Conservation (phyloP, 2,797 vertebrate species). For the Coregonus sp. region DNA sequence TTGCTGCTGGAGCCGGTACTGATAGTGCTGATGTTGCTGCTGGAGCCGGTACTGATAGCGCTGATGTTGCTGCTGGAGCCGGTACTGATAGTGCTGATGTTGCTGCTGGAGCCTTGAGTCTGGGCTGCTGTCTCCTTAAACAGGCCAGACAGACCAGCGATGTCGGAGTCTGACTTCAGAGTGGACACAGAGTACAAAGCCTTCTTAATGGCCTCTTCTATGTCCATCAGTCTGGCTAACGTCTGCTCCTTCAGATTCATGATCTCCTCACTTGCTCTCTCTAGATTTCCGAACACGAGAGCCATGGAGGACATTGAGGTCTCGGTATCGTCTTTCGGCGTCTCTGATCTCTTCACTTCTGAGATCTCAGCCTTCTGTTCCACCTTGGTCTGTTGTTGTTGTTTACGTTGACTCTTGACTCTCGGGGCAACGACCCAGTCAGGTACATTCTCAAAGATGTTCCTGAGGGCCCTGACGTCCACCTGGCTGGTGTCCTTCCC, state of each 20-base stretch:
- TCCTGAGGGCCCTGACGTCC: constrained; percentile 79
- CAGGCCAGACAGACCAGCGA: constrained; percentile 81
- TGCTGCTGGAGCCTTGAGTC: constrained; percentile 65
- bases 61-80: constrained; percentile 72
- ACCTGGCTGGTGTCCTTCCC: constrained; percentile 83
- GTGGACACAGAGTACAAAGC: constrained; percentile 90
- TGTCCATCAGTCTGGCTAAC: constrained; percentile 86
- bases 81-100: constrained; percentile 80
- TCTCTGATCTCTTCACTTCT: constrained; percentile 33
- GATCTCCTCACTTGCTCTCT: constrained; percentile 89
- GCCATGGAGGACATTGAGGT: constrained; percentile 76
- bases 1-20: constrained; percentile 75
- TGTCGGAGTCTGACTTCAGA: constrained; percentile 88
- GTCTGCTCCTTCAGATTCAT: constrained; percentile 91
- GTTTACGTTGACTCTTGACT: constrained; percentile 45
- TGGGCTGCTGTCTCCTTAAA: constrained; percentile 75
- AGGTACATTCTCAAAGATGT: constrained; percentile 84
- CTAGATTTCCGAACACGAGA: constrained; percentile 88
- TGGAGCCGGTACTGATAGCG: constrained; percentile 81
- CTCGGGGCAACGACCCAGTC: constrained; percentile 75
- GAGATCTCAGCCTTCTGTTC: constrained; percentile 40
- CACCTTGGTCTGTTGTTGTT: constrained; percentile 41
- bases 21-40: constrained; percentile 81
- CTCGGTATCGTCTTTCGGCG: constrained; percentile 61
- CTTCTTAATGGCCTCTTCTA: constrained; percentile 90